Conservation (phyloP, 2,888 invertebrate species). For the Coelogynopora nodosa region DNA sequence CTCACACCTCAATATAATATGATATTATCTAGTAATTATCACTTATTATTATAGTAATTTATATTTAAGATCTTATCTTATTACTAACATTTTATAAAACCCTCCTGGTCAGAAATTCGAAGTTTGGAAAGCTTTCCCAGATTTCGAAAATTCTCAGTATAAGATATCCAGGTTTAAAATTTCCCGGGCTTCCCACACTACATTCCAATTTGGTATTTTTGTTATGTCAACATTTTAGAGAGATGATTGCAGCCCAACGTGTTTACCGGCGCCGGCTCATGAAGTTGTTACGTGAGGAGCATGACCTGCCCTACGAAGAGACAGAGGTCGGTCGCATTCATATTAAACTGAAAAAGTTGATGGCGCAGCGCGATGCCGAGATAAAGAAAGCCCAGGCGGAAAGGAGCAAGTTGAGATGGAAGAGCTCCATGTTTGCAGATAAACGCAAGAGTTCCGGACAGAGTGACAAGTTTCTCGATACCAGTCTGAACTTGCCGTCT, state of each 20-base stretch:
- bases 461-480: not conserved
- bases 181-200: too few relatives aligned
- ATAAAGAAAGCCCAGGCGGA: not conserved
- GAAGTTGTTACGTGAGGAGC: constrained; percentile 51
- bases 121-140: too few relatives aligned
- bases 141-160: too few relatives aligned
- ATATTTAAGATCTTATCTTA: too few relatives aligned
- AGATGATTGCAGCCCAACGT: constrained; percentile 54
- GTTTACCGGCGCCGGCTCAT: constrained; percentile 52
- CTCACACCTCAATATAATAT: too few relatives aligned
- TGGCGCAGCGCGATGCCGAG: not conserved
- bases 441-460: not conserved
- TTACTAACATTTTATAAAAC: too few relatives aligned
- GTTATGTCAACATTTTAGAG: constrained; percentile 51
- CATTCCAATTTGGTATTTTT: not conserved
- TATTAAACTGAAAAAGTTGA: constrained; percentile 20
- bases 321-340: constrained; percentile 52
- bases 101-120: too few relatives aligned
- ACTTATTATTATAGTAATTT: too few relatives aligned
- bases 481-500: not conserved
- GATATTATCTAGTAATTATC: too few relatives aligned
- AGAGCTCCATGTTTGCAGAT: not conserved
- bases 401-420: not conserved
- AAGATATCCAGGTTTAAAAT: too few relatives aligned
- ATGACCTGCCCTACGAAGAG: constrained; percentile 51